phyloP scores from a whole-genome alignment of 2,888 invertebrate genomes.

The Parasteatoda lunata region DNA sequence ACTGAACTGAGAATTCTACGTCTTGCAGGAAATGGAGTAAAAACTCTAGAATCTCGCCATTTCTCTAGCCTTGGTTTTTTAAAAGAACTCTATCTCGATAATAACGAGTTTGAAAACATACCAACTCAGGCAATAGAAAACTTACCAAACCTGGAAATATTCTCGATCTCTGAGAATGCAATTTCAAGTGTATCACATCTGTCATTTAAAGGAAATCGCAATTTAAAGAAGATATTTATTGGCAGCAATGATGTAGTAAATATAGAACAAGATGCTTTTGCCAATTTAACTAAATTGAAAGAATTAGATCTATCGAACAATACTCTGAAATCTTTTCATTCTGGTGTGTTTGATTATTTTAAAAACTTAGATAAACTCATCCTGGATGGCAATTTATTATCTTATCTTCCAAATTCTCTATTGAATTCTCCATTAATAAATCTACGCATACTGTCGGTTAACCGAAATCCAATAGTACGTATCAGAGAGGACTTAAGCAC shows the following conservation, averaged over 20 bases:
- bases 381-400: conserved; percentile 70
- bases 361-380: conserved; percentile 68
- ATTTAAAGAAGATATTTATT: conserved; percentile 49
- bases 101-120: conserved; percentile 55
- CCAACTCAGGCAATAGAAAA: conserved; percentile 44
- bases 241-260: conserved; percentile 53
- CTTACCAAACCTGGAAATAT: conserved; percentile 50
- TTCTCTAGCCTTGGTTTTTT: conserved; percentile 50
- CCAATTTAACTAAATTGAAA: conserved; percentile 52
- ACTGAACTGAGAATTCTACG: conserved; percentile 50
- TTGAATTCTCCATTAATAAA: conserved; percentile 66
- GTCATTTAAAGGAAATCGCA: conserved; percentile 54
- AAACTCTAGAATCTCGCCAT: conserved; percentile 41
- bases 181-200: conserved; percentile 31
- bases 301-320: conserved; percentile 62
- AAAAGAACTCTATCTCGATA: conserved; percentile 58
- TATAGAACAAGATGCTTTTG: conserved; percentile 66
- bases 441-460: conserved; percentile 68
- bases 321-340: conserved; percentile 49
- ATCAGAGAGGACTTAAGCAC: conserved; percentile 70
- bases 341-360: conserved; percentile 51
- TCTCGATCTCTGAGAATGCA: conserved; percentile 52
- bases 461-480: conserved; percentile 70
- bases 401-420: conserved; percentile 71
- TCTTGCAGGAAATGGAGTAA: conserved; percentile 48